Conservation (phyloP, 2,797 vertebrate genomes). For the Todus mexicanus region DNA sequence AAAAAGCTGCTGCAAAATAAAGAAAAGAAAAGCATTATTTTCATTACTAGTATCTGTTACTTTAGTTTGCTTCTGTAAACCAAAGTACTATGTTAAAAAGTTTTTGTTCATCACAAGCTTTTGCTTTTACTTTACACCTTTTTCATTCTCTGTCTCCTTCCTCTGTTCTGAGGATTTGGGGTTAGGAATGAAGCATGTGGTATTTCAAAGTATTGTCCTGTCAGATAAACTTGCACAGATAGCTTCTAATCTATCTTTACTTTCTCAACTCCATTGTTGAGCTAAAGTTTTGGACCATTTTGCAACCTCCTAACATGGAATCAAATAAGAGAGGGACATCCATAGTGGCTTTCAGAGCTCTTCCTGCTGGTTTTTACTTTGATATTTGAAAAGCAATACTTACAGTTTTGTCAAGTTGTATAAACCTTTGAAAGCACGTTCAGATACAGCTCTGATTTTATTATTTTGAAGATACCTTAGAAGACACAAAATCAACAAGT, state of each 20-base stretch:
- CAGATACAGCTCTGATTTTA: constrained; percentile 82
- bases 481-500: not conserved
- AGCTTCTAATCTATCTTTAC: not conserved
- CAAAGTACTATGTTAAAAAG: not conserved
- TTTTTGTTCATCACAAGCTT: not conserved
- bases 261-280: not conserved
- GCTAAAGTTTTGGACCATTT: not conserved
- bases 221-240: not conserved
- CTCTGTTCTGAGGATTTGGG: not conserved
- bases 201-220: not conserved
- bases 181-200: not conserved
- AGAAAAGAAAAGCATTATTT: not conserved
- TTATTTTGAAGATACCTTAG: constrained; percentile 91
- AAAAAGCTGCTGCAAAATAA: not conserved
- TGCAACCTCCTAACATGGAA: not conserved
- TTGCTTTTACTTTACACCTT: not conserved
- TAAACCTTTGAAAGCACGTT: constrained; percentile 87
- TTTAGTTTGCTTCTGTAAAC: not conserved
- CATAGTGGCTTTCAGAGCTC: not conserved
- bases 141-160: not conserved
- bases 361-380: not conserved
- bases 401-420: constrained; percentile 90
- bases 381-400: constrained; percentile 64
- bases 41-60: not conserved
- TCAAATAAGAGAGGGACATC: not conserved